phyloP scores from a whole-genome alignment of 2,113 vertebrate genomes.

The Hymenochirus boettgeri region DNA sequence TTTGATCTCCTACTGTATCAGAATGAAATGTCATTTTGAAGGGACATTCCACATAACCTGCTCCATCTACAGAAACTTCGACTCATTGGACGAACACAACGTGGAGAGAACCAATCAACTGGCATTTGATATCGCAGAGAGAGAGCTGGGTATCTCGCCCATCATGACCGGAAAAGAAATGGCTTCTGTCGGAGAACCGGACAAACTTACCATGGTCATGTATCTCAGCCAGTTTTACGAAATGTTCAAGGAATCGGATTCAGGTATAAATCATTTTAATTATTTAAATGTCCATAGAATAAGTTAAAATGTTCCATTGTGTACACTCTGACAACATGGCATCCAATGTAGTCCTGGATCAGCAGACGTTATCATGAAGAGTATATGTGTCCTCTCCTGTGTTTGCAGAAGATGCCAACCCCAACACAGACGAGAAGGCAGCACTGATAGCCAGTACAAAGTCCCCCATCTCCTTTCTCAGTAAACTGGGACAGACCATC shows the following conservation, averaged over 20 bases:
- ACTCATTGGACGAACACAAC: conserved; percentile 83
- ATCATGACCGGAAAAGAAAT: conserved; percentile 98
- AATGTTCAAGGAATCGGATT: conserved; percentile 95
- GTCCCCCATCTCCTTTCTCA: conserved; percentile 95
- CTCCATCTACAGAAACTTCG: conserved; percentile 77
- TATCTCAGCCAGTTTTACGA: conserved; percentile 98
- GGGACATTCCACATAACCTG: no score
- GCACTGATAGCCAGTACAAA: conserved; percentile 84
- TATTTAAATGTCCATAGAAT: no score
- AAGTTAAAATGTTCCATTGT: no score
- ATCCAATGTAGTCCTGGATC: no score
- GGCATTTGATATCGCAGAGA: conserved; percentile 89
- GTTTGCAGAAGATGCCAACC: conserved; percentile 74
- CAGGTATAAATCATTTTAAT: conserved; percentile 65
- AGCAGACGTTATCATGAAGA: no score
- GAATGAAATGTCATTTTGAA: no score
- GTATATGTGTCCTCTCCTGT: conserved; percentile 21
- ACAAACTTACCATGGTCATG: conserved; percentile 98
- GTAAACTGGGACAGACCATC: conserved; percentile 93
- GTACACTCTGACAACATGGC: no score
- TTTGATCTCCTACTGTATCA: no score
- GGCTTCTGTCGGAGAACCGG: conserved; percentile 89
- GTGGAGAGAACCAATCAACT: conserved; percentile 91
- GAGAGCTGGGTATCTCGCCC: conserved; percentile 91
- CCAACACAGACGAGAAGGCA: conserved; percentile 88